Evolutionary conservation across 2,888 invertebrate species (phyloP).

Genomic region (Drosophila infuscata): DNA sequence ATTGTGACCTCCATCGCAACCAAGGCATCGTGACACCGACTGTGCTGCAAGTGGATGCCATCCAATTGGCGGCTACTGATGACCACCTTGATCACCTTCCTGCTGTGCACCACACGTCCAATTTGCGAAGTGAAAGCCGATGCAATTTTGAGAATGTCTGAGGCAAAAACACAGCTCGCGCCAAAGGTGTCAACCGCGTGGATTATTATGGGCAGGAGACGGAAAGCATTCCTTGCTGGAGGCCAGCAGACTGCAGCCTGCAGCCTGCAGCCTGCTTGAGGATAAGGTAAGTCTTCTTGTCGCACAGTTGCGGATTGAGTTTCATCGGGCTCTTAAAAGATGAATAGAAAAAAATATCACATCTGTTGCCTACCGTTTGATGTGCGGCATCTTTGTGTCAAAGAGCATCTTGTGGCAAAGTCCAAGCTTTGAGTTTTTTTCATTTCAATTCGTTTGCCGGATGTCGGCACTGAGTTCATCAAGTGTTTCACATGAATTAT

Average conservation of each 20-base stretch:
- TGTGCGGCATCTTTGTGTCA: slow-evolving; percentile 51
- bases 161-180: slow-evolving; percentile 52
- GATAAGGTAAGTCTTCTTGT: slow-evolving; percentile 56
- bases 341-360: slow-evolving; percentile 52
- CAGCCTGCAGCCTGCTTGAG: slow-evolving; percentile 57
- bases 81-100: slow-evolving; percentile 48
- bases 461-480: slow-evolving; percentile 62
- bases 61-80: slow-evolving; percentile 69
- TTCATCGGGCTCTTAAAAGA: slow-evolving; percentile 46
- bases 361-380: slow-evolving; percentile 51
- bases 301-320: slow-evolving; percentile 51
- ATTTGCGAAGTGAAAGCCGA: slow-evolving; percentile 7
- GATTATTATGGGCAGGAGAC: slow-evolving; percentile 26
- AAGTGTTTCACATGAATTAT: slow-evolving; percentile 36
- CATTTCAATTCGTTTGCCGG: background rate
- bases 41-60: slow-evolving; percentile 57
- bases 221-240: slow-evolving; percentile 37
- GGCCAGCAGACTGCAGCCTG: slow-evolving; percentile 61
- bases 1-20: slow-evolving; percentile 52
- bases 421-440: slow-evolving; percentile 44
- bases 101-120: slow-evolving; percentile 6
- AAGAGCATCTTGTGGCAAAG: slow-evolving; percentile 64
- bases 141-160: slow-evolving; percentile 49
- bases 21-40: slow-evolving; percentile 56
- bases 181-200: slow-evolving; percentile 55